Evolutionary conservation across 2,888 invertebrate species (phyloP), one percentile per base, ranked within the genome.

Genomic region (Andrena bicolor): DNA sequence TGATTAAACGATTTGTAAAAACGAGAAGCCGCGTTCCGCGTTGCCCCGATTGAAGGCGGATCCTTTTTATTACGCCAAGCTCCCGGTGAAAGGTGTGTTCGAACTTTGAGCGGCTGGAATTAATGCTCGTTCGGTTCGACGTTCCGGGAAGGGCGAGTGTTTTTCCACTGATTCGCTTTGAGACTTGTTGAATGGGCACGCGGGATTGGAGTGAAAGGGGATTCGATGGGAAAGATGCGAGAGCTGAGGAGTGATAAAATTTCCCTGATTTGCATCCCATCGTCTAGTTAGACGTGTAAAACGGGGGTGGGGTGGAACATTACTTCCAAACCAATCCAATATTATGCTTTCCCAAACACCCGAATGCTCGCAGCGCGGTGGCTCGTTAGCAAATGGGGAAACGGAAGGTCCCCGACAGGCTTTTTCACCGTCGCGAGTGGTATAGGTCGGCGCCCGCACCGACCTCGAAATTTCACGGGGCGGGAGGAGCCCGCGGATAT

Each of bases 11-110:
- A 26, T 56, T 56, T 13, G 56, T 20, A 56, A 56, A 23, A 56
- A 56, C 56, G 20, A 56, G 23, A 8, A 10, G n/a, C 53, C 20
- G 23, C 23, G 53, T 13, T 41, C 41, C 13, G 41, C 41, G 41
- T 4, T 41, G 16, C 41, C 1, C 41, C 41, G 56, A 56, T 56
- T 26, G 56, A 56, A 26, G 23, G 10, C 23, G 10, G 20, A 23
- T 20, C 56, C 56, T 56, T 56, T 56, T 56, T 56, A 56, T 23
- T 56, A 26, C 20, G 4, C 56, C 26, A 56, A 13, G 1, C 56
- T 10, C 56, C 80, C 84, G 83, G 80, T 85, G 84, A 85, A 86
- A 82, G 63, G 63, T 84, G 76, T 73, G 78, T 79, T 73, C 73
- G 77, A 84, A 83, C 65, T 80, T 75, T 61, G 26, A 53, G 53